Conservation (phyloP, 2,888 invertebrate genomes). For the Diplolepis rosae region DNA sequence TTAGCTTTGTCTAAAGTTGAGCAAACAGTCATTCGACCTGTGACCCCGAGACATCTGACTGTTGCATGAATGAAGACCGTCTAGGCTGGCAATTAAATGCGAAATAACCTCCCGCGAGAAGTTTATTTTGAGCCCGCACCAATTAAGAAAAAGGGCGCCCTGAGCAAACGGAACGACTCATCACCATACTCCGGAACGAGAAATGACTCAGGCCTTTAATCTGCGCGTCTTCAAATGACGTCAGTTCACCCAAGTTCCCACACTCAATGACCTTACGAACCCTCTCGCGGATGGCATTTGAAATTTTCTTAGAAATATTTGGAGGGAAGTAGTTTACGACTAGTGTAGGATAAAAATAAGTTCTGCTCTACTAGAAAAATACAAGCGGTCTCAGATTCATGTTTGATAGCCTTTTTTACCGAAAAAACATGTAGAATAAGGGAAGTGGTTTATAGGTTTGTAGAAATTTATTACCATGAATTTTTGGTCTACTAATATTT, state of each 20-base stretch:
- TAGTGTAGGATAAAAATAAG: conserved; percentile 2
- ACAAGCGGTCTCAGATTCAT: neutral
- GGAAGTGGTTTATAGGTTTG: conserved; percentile 18
- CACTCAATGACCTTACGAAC: conserved; percentile 66
- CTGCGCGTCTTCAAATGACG: conserved; percentile 54
- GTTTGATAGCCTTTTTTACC: conserved; percentile 11
- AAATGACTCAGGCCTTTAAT: conserved; percentile 64
- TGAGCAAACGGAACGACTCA: conserved; percentile 63
- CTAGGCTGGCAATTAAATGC: conserved; percentile 68
- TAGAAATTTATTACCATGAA: neutral
- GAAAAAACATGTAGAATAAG: neutral
- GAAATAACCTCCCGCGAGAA: conserved; percentile 55
- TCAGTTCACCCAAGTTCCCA: conserved; percentile 67
- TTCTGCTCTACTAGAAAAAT: conserved; percentile 25
- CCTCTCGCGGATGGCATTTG: conserved; percentile 43
- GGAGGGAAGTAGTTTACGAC: conserved; percentile 22
- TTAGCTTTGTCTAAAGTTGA: conserved; percentile 5
- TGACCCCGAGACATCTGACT: conserved; percentile 39
- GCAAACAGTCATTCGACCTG: conserved; percentile 32
- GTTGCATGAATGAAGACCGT: conserved; percentile 51
- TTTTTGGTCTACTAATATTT: too few relatives aligned
- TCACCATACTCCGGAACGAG: conserved; percentile 65
- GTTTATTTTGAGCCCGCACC: conserved; percentile 69
- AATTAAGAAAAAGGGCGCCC: conserved; percentile 63
- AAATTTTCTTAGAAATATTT: conserved; percentile 22